phyloP scores from a whole-genome alignment of 2,113 vertebrate species.

The Blennius ocellaris region DNA sequence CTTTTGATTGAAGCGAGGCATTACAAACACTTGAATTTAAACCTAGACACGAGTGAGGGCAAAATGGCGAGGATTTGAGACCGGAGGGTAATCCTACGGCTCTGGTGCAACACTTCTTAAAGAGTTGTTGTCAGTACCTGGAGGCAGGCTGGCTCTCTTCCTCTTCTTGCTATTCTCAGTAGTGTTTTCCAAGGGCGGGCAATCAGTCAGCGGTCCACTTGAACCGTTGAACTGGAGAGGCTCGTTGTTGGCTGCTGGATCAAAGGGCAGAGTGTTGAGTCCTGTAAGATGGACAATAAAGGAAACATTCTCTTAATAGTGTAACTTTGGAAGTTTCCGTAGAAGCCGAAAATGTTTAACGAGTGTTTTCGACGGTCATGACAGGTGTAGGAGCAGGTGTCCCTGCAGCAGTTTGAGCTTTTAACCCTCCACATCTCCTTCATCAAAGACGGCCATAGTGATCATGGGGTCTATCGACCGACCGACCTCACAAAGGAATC shows the following conservation, averaged over 20 bases:
- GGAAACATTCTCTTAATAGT: no score
- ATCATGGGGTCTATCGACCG: no score
- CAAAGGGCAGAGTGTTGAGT: slow-evolving; percentile 90
- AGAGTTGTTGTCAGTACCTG: slow-evolving; percentile 82
- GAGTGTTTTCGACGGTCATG: no score
- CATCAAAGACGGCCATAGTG: no score
- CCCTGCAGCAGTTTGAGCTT: no score
- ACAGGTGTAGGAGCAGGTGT: no score
- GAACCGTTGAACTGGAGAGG: slow-evolving; percentile 85
- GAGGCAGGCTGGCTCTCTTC: slow-evolving; percentile 84
- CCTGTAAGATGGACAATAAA: slow-evolving; percentile 79
- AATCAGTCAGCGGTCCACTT: slow-evolving; percentile 78
- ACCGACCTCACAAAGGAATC: no score
- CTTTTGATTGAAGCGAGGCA: slow-evolving; percentile 2
- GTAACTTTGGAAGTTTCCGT: no score
- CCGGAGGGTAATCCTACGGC: slow-evolving; percentile 28
- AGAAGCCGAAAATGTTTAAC: no score
- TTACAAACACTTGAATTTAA: slow-evolving; percentile 25
- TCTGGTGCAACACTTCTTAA: neutral
- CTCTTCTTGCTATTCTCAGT: slow-evolving; percentile 88
- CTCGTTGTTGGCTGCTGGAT: slow-evolving; percentile 86
- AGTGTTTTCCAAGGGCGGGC: slow-evolving; percentile 85
- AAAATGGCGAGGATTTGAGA: slow-evolving; percentile 33
- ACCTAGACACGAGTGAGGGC: slow-evolving; percentile 31
- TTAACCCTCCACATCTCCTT: no score